Conservation (phyloP, 1,140 invertebrate genomes). For the Trigoniulus corallinus region DNA sequence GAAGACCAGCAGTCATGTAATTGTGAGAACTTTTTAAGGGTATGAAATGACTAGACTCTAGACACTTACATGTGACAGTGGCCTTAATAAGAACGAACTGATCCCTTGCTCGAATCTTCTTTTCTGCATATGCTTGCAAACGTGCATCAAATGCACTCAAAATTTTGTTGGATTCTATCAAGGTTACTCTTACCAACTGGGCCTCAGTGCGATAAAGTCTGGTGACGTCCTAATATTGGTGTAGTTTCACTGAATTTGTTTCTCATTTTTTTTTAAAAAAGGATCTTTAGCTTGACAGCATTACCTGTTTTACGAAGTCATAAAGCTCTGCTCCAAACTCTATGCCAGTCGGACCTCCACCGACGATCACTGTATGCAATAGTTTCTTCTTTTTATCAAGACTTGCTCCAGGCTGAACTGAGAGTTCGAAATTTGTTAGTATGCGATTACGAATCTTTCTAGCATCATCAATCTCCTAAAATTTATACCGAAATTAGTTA, state of each 20-base stretch:
- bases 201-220: constrained; percentile 21
- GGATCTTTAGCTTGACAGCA: background rate
- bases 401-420: constrained; percentile 20
- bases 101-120: constrained; percentile 22
- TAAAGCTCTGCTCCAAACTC: constrained; percentile 33
- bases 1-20: too few relatives aligned
- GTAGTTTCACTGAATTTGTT: background rate
- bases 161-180: constrained; percentile 25
- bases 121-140: constrained; percentile 25
- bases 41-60: too few relatives aligned
- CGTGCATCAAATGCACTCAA: constrained; percentile 23
- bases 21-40: too few relatives aligned
- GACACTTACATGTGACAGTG: constrained; percentile 20
- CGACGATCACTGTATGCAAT: constrained; percentile 28
- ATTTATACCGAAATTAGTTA: constrained; percentile 4
- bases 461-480: constrained; percentile 28
- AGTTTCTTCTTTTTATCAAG: constrained; percentile 20
- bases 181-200: constrained; percentile 21
- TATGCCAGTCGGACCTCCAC: constrained; percentile 31
- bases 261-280: background rate
- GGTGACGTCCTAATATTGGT: constrained; percentile 18
- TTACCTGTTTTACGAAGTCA: constrained; percentile 28
- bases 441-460: constrained; percentile 24
- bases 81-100: constrained; percentile 22
- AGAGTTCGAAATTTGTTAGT: constrained; percentile 26